phyloP scores from a whole-genome alignment of 2,113 vertebrate genomes.

The Oryzias curvinotus region DNA sequence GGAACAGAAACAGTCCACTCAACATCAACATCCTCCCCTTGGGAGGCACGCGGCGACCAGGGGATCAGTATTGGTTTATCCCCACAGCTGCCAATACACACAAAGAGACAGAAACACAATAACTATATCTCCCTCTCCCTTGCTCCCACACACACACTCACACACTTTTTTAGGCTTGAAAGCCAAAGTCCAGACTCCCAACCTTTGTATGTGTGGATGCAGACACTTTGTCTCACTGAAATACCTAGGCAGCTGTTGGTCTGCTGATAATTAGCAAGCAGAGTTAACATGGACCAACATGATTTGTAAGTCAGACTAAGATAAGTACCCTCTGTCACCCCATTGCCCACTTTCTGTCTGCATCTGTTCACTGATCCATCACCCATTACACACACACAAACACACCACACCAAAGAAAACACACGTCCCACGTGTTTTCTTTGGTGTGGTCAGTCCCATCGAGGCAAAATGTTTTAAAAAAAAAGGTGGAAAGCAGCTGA shows the following conservation, averaged over 20 bases:
- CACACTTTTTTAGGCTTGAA: conserved; percentile 10
- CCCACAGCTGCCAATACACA: conserved; percentile 69
- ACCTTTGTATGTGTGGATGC: neutral
- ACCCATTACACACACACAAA: conserved; percentile 34
- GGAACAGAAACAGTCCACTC: conserved; percentile 68
- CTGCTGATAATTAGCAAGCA: conserved; percentile 56
- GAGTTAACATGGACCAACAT: conserved; percentile 44
- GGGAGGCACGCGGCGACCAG: conserved; percentile 68
- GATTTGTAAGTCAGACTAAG: conserved; percentile 53
- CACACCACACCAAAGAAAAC: conserved; percentile 55
- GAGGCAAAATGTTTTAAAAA: conserved; percentile 38
- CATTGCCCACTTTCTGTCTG: conserved; percentile 37
- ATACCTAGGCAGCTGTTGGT: conserved; percentile 24
- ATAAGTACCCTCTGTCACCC: conserved; percentile 44
- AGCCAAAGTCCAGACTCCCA: conserved; percentile 26
- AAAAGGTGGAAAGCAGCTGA: neutral
- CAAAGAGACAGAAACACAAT: conserved; percentile 24
- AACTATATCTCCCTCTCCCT: neutral
- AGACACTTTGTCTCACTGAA: conserved; percentile 26
- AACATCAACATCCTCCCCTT: conserved; percentile 75
- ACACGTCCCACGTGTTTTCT: conserved; percentile 55
- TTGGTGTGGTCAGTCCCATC: conserved; percentile 29
- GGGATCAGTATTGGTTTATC: conserved; percentile 74
- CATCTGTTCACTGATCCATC: conserved; percentile 44
- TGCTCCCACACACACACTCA: conserved; percentile 4